These are phyloP conservation scores for Dendrocincla tyrannina DNA, from an alignment of 2,797 vertebrate species.

Conservation along the genomic window DNA sequence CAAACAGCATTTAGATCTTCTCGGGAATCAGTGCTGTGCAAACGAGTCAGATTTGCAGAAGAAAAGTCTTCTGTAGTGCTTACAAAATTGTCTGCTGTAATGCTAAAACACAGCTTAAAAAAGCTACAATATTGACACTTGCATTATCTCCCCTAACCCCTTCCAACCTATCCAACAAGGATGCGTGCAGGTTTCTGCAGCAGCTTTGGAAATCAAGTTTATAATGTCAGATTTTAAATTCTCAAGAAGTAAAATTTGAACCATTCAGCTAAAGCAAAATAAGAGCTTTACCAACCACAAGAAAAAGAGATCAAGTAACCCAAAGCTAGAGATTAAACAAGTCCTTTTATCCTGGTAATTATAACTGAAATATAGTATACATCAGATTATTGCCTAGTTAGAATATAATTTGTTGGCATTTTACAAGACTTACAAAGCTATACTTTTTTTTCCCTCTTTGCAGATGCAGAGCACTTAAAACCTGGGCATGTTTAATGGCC, in stretches of 20 bases:
- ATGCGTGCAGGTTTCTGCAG: neutral
- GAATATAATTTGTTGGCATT: neutral
- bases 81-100: neutral
- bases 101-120: neutral
- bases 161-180: neutral
- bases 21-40: neutral
- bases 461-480: neutral
- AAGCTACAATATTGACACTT: neutral
- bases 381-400: neutral
- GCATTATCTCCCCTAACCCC: neutral
- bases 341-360: neutral
- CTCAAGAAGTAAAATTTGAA: neutral
- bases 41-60: neutral
- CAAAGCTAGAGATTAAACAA: neutral
- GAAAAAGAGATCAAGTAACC: neutral
- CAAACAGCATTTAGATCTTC: neutral
- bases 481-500: neutral
- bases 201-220: neutral
- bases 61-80: neutral
- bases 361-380: neutral
- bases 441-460: rapidly evolving
- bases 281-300: neutral
- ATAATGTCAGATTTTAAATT: neutral
- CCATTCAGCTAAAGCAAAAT: neutral
- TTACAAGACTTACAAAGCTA: neutral